Conservation (phyloP, 2,888 invertebrate genomes). For the Teleogryllus oceanicus region DNA sequence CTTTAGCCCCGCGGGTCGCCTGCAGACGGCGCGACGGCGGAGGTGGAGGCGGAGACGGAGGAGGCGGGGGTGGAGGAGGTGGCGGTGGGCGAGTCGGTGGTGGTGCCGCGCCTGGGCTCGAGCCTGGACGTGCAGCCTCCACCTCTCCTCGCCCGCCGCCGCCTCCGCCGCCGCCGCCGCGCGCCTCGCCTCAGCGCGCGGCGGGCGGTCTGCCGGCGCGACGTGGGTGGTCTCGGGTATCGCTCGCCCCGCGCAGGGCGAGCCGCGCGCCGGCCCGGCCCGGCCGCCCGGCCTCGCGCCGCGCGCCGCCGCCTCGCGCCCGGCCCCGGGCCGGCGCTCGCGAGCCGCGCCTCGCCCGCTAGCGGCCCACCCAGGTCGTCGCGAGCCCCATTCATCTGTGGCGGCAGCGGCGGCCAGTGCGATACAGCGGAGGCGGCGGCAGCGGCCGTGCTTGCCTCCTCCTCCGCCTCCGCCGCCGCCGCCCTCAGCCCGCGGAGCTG, state of each 20-base stretch:
- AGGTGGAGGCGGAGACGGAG: not conserved
- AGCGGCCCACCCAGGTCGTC: not conserved
- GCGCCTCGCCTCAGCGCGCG: not conserved
- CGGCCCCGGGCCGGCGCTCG: not conserved
- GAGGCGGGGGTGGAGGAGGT: not conserved
- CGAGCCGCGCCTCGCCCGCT: not conserved
- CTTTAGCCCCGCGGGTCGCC: not conserved
- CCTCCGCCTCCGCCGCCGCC: no score
- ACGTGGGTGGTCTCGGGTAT: not conserved
- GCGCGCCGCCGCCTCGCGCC: not conserved
- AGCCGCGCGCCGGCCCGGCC: not conserved
- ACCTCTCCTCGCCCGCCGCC: not conserved
- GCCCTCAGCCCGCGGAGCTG: not conserved
- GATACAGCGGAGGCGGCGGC: not conserved
- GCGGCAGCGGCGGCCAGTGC: constrained; percentile 9
- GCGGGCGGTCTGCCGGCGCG: not conserved
- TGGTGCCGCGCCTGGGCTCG: not conserved
- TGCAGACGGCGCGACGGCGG: not conserved
- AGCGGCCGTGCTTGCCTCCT: not conserved
- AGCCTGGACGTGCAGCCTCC: not conserved
- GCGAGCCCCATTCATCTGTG: not conserved
- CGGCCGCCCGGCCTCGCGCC: not conserved
- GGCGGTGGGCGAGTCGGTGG: not conserved
- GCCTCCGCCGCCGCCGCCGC: not conserved
- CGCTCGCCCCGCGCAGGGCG: not conserved